Conservation (phyloP, 2,888 invertebrate species). For the Amphipoea oculea region DNA sequence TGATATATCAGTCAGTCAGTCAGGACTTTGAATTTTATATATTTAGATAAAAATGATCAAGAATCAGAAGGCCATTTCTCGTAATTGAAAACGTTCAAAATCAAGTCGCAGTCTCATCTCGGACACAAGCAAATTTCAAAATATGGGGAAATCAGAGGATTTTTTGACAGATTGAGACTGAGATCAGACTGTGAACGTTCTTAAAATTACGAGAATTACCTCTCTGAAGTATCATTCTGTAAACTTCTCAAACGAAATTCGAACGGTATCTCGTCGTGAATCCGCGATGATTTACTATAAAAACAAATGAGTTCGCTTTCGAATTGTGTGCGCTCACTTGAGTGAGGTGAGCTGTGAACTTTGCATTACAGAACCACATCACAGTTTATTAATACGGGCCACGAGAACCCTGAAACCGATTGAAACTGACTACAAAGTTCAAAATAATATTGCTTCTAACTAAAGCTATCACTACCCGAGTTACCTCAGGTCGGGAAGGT, state of each 20-base stretch:
- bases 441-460: slow-evolving; percentile 43
- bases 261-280: background rate
- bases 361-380: background rate
- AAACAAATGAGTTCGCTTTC: slow-evolving; percentile 17
- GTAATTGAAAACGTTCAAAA: no score
- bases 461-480: slow-evolving; percentile 41
- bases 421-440: slow-evolving; percentile 31
- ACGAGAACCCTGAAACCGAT: background rate
- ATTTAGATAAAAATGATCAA: no score
- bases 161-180: no score
- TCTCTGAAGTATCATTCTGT: background rate
- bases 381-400: slow-evolving; percentile 22
- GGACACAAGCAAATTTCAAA: no score
- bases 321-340: background rate
- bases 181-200: no score
- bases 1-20: no score
- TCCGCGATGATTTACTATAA: background rate
- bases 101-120: no score
- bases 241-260: background rate
- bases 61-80: no score
- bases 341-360: background rate
- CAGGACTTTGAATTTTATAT: no score
- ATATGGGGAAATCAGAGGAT: no score
- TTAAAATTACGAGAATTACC: no score
- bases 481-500: slow-evolving; percentile 50